Evolutionary conservation across 2,888 invertebrate genomes (phyloP).

Genomic region (Euplagia quadripunctaria): DNA sequence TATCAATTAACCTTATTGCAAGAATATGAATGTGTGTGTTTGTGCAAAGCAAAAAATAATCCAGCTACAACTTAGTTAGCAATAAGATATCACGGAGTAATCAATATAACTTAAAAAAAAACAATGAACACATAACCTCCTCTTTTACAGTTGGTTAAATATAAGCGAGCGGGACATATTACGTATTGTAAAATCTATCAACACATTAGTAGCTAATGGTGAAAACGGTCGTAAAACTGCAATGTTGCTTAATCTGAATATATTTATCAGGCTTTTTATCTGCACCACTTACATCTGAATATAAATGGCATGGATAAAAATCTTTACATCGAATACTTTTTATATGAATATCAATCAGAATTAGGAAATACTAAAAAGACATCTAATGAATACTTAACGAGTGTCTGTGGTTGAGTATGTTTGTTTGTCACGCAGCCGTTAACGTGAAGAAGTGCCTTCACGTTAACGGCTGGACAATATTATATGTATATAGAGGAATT

Average conservation of each 20-base stretch:
- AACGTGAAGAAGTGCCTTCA: too few relatives aligned
- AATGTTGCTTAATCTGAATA: neutral
- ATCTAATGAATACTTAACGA: neutral
- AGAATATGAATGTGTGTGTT: too few relatives aligned
- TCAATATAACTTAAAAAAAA: too few relatives aligned
- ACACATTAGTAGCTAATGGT: constrained; percentile 11
- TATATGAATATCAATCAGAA: neutral
- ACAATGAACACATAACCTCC: neutral
- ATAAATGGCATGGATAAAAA: neutral
- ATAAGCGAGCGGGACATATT: neutral
- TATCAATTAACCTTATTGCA: too few relatives aligned
- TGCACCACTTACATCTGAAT: neutral
- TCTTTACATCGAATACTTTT: neutral
- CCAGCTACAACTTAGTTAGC: too few relatives aligned
- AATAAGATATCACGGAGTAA: too few relatives aligned
- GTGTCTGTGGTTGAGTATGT: neutral
- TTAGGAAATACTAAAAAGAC: neutral
- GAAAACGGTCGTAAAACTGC: constrained; percentile 7
- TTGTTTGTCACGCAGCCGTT: too few relatives aligned
- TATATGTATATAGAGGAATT: neutral
- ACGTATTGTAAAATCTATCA: constrained; percentile 11
- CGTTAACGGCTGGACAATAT: neutral
- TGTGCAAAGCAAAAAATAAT: too few relatives aligned
- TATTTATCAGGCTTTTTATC: neutral
- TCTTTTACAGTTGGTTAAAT: neutral